Evolutionary conservation across 1,140 invertebrate species (phyloP), one percentile per base, ranked within the genome.

Genomic region (Pseudomyrmex gracilis): DNA sequence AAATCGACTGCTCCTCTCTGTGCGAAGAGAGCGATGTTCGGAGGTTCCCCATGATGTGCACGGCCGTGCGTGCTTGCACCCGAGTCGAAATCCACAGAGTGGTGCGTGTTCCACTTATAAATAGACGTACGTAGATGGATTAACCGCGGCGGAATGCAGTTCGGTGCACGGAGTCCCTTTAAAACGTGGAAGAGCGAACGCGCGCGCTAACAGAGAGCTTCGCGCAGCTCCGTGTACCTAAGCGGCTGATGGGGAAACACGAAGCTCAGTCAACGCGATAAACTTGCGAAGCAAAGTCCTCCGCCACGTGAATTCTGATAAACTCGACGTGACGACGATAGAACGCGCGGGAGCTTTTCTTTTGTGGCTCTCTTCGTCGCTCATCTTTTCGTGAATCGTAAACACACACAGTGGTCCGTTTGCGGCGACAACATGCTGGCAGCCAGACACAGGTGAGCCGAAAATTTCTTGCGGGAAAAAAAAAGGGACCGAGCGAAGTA

Each of bases 361-460:
- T 73, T 92, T 45, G 92, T 91, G 13, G 92, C 89, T 10, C 13
- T 51, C 8, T n/a, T 63, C 7, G 61, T 24, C 1, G 22, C 61
- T 47, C 15, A 4, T 1, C 1, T 2, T 12, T 66, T 45, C n/a
- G 34, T 34, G 0, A 34, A 34, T 34, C 34, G 34, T 34, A 34
- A 34, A 34, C 34, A 34, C 34, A 34, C 5, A 34, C 34, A 34
- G 57, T 12, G 22, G n/a, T 12, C 17, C 45, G 17, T 17, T 49
- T 51, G 12, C 12, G n/a, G 20, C 15, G n/a, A 22, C 67, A 82
- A 82, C 34, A 92, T 93, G 90, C 77, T 93, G 43, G 90, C 91
- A 9, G 90, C 89, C 7, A 90, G 90, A 74, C 92, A 92, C 84
- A 93, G 92, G 93, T 93, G 86, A 92, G 66, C 13, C 10, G 55